Evolutionary conservation across 2,113 vertebrate species (phyloP), one percentile per base, ranked within the genome.

Genomic region (Heteronetta atricapilla): DNA sequence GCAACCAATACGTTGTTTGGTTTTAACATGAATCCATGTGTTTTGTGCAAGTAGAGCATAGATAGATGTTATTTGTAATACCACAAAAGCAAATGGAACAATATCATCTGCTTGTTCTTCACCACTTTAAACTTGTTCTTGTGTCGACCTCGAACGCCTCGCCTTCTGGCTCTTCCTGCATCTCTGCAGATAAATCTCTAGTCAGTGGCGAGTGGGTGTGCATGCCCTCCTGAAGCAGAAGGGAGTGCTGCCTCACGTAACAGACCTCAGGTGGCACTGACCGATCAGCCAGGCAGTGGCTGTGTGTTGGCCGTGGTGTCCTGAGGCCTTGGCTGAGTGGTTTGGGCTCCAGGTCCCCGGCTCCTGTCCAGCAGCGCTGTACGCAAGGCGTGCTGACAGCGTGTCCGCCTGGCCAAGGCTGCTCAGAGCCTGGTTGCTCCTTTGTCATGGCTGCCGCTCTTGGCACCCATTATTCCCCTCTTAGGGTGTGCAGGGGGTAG

Each of bases 321-420:
- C 33, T 36, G 50, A 21, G 14, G 29, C 63, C 59, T 16, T 81
- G 74, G 44, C 13, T 0, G 8, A 25, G 34, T 22, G 48, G 34
- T 64, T 88, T 79, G 36, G 34, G 62, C 13, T 50, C 50, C 38
- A 33, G 26, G 20, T 34, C 26, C 46, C 8, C 22, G 29, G 10
- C 42, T 52, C 8, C 62, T 58, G 8, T 4, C 33, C 0, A 4
- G 60, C 74, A 29, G 52, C 0, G 2, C 48, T 56, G 79, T n/a
- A 0, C 2, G 0, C 10, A 0, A 36, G 33, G 28, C 5, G 0
- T 40, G 58, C 38, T 34, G 33, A 13, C 25, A 50, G 16, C 5
- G 16, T 17, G 8, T 40, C 25, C 26, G 6, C 0, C 0, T n/a
- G 53, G 15, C 70, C 67, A 68, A 42, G 88, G 28, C 42, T 56